phyloP scores from a whole-genome alignment of 2,797 vertebrate species.

The Microcaecilia unicolor region DNA sequence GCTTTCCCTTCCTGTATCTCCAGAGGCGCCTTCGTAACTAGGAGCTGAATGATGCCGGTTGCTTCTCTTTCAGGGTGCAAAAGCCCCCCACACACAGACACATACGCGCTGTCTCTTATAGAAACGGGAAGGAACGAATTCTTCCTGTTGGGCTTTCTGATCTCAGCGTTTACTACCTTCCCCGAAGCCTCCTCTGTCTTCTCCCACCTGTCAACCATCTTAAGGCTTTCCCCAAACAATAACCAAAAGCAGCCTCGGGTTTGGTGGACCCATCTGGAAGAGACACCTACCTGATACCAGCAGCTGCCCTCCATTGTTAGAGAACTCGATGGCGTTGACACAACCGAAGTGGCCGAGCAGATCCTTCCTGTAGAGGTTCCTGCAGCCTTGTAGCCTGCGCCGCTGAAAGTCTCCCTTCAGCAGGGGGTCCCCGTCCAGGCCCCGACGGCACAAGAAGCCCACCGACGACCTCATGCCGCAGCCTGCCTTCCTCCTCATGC shows the following conservation, averaged over 20 bases:
- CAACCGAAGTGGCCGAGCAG: constrained; percentile 96
- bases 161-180: too few species aligned
- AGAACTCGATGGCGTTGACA: constrained; percentile 98
- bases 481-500: constrained; percentile 75
- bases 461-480: constrained; percentile 86
- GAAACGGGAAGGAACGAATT: too few species aligned
- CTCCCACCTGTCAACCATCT: constrained; percentile 57
- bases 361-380: constrained; percentile 90
- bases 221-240: constrained; percentile 35
- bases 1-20: too few species aligned
- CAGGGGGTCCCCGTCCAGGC: constrained; percentile 76
- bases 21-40: not conserved
- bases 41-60: not conserved
- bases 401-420: constrained; percentile 92
- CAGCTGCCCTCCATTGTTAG: constrained; percentile 94
- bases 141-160: too few species aligned
- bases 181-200: too few species aligned
- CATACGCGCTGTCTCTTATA: too few species aligned
- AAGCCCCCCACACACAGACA: too few species aligned
- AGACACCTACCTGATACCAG: constrained; percentile 82
- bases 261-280: not conserved
- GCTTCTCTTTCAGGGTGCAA: not conserved
- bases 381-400: constrained; percentile 80
- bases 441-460: constrained; percentile 89
- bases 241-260: too few species aligned